Base-by-base conservation (phyloP, 35 echinoderm and acorn worm genomes). In the Amphiura filiformis region DNA sequence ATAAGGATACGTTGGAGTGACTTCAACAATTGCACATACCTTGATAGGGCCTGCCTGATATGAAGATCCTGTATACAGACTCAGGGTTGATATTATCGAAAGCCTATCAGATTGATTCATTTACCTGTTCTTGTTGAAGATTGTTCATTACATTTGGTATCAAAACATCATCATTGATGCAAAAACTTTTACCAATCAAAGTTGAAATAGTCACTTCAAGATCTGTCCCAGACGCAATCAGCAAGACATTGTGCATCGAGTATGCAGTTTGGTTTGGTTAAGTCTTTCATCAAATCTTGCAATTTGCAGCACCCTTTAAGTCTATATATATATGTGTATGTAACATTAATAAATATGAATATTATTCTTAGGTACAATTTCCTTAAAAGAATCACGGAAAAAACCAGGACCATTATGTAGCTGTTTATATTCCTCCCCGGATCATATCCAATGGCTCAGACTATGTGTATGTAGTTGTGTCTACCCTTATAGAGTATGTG, bases 261-360 rank as follows among this genome's bases (percentile, higher is more conserved):
- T 70, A 70, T 70, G 61, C 61, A 70, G 15, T 70, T 70, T 11
- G 61, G 61, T 70, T 70, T 70, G 61, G 61, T 70, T 70, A n/a
- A 13, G 61, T 70, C 61, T 70, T 70, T 70, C 61, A 70, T 70
- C 26, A 70, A 30, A 23, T 70, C 61, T 70, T 70, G 61, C 28
- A 70, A 70, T 70, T 18, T 70, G 17, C 15, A 70, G 61, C 15
- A 23, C 61, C 15, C 61, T 70, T 18, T 70, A 23, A 18, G 61
- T 70, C 61, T 70, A 30, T 26, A 26, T 26, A 70, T 26, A 70
- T 30, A 70, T 70, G n/a, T n/a, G 61, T 70, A 70, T 70, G 61
- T 70, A 70, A 70, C 61, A 30, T 70, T 70, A 30, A 70, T 70
- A 70, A 52, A 70, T 70, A 70, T 70, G 26, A 70, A 70, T 70